Evolutionary conservation across 2,113 vertebrate genomes (phyloP), one percentile per base, ranked within the genome.

Genomic region (Cacatua alba): DNA sequence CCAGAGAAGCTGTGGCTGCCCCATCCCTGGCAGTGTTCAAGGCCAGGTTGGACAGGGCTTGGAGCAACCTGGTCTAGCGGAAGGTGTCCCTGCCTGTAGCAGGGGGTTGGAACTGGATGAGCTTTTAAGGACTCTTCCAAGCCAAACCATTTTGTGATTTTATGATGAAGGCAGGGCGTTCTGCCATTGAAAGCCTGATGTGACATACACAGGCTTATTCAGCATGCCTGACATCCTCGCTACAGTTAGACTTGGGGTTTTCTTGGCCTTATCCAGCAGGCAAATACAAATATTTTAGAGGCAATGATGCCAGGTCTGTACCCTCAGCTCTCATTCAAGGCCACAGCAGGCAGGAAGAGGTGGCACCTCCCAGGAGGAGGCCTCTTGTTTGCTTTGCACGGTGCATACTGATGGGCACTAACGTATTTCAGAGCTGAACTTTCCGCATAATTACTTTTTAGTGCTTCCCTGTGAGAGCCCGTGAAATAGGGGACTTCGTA

Each of bases 181-280:
- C 26, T 44, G 33, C 55, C 59, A 25, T 8, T 64, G 9, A 15
- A 28, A 29, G 17, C 64, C 44, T 15, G 41, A 1, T 1, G 8
- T 5, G 44, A 29, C 18, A 12, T 2, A 19, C 49, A 55, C 0
- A 0, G 52, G 5, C 39, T 53, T 33, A 11, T 10, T 15, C 49
- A 53, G 79, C 60, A 4, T 0, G 0, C 4, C 51, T 13, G 37
- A 44, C 37, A n/a, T 23, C 84, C 67, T 26, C 85, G 2, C 14
- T 29, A 25, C 76, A 70, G 62, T 59, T 43, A 6, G 4, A 2
- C 51, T 5, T 17, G 31, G 12, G 3, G 3, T 10, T 5, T 0
- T 67, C 67, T 35, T 29, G 6, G 17, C 28, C 41, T 68, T 6
- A 29, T 29, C 41, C 55, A 74, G n/a, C 7, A 57, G 13, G n/a